These are phyloP conservation scores for Girardinus metallicus DNA, from an alignment of 2,797 vertebrate genomes.

Conservation along the genomic window DNA sequence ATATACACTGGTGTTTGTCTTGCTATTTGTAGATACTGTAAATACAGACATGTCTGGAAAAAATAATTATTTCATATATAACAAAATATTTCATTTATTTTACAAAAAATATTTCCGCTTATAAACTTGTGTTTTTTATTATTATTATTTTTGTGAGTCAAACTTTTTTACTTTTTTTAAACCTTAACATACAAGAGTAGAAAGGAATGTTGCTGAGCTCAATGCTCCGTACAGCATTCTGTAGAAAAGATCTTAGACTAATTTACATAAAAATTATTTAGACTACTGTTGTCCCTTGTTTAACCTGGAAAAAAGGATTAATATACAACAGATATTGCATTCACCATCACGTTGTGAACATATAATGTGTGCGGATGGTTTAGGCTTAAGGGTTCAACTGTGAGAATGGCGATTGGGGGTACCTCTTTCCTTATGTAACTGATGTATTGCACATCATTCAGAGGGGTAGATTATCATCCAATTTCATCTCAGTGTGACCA, in stretches of 20 bases:
- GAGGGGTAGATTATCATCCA: slow-evolving; percentile 65
- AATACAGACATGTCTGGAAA: slow-evolving; percentile 8
- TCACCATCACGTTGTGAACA: neutral
- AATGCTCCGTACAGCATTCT: too few species aligned
- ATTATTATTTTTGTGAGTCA: neutral
- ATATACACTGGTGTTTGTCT: slow-evolving; percentile 14
- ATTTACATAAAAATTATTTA: slow-evolving; percentile 27
- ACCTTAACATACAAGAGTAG: neutral
- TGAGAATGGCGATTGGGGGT: slow-evolving; percentile 18
- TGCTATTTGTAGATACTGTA: slow-evolving; percentile 14
- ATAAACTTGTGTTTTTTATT: neutral
- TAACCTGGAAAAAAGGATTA: slow-evolving; percentile 38
- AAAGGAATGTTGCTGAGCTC: too few species aligned
- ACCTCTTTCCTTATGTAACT: slow-evolving; percentile 49
- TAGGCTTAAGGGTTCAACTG: slow-evolving; percentile 34
- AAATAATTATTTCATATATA: slow-evolving; percentile 2
- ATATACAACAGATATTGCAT: slow-evolving; percentile 10
- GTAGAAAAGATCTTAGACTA: neutral
- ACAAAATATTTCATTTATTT: neutral
- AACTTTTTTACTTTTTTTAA: neutral
- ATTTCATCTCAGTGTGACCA: slow-evolving; percentile 32
- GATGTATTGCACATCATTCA: slow-evolving; percentile 71
- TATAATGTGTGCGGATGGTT: slow-evolving; percentile 7
- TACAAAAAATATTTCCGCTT: neutral
- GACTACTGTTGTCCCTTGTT: slow-evolving; percentile 31